Base-by-base conservation (phyloP, 2,797 vertebrate genomes). In the Orestias chungarensis region DNA sequence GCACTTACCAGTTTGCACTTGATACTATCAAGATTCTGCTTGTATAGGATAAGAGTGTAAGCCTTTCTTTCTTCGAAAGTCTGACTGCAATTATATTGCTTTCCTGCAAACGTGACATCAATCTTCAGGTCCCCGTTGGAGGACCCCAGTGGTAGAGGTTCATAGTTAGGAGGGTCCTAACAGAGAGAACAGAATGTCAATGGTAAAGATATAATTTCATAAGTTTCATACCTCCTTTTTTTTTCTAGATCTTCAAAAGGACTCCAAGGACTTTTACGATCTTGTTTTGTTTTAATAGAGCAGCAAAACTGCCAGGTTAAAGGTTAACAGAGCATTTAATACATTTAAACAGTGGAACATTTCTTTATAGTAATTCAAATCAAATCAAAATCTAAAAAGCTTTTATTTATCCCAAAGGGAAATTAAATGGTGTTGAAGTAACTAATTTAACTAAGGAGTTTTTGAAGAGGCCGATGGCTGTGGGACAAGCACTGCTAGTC, bases 131-230 rank as follows among this genome's bases (percentile, higher is more conserved):
- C 33, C 74, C 93, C 85, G 17, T 71, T 88, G 40, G 87, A 23
- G 20, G 70, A 88, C 6, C 81, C 85, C 75, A 97, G 75, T 14
- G 83, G 78, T 65, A 97, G 76, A 46, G 75, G 93, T 71, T 89
- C 89, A 83, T 98, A 97, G 18, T 88, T 75, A 43, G 75, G 18
- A 75, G 95, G 94, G 76, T 96, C 96, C 97, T 99, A 80, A 78
- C 14, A n/a, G 25, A 52, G 27, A 72, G 27, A 59, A 2, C 33
- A 54, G 7, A 2, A 2, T 15, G 47, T 50, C 50, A 20, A 20
- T 12, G 7, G 25, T 67, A 18, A 57, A 50, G 20, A 23, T 14
- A 23, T 47, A 7, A 47, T 47, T 23, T 47, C 1, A 47, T 18
- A 47, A 18, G 9, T 50, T 23, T n/a, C n/a, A n/a, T 9, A 50